These are phyloP conservation scores for Varecia variegata DNA, from an alignment of 2,797 vertebrate species.

Conservation along the genomic window DNA sequence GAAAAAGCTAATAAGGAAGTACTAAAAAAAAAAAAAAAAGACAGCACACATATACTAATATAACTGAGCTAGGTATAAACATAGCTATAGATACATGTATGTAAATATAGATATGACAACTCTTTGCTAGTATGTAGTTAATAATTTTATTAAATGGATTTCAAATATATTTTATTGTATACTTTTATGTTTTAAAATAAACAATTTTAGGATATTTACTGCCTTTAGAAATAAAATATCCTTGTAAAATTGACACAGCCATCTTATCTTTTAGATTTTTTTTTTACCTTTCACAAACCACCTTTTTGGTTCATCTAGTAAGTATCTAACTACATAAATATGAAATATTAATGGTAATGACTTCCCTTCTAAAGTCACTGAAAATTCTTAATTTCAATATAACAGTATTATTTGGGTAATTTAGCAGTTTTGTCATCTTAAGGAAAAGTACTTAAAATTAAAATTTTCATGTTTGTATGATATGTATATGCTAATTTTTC, in stretches of 20 bases:
- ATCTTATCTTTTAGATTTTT: neutral
- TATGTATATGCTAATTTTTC: neutral
- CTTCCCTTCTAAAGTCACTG: neutral
- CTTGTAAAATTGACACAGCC: neutral
- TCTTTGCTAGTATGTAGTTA: neutral
- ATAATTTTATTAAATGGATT: neutral
- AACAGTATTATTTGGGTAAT: neutral
- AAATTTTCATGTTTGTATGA: neutral
- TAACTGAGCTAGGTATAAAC: neutral
- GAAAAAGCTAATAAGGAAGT: slow-evolving; percentile 54
- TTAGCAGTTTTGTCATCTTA: neutral
- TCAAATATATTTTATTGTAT: neutral
- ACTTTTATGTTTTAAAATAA: neutral
- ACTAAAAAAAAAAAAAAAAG: slow-evolving; percentile 13
- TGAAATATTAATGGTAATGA: neutral
- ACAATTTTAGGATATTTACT: neutral
- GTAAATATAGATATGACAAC: neutral
- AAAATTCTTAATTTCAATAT: neutral
- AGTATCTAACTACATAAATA: neutral
- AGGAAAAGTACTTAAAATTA: neutral
- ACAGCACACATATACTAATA: neutral
- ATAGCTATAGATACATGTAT: neutral
- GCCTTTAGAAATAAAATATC: neutral
- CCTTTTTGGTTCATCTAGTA: neutral
- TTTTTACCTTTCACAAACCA: neutral